Evolutionary conservation across 2,797 vertebrate genomes (phyloP), one percentile per base, ranked within the genome.

Genomic region (Clarias platycephalus): DNA sequence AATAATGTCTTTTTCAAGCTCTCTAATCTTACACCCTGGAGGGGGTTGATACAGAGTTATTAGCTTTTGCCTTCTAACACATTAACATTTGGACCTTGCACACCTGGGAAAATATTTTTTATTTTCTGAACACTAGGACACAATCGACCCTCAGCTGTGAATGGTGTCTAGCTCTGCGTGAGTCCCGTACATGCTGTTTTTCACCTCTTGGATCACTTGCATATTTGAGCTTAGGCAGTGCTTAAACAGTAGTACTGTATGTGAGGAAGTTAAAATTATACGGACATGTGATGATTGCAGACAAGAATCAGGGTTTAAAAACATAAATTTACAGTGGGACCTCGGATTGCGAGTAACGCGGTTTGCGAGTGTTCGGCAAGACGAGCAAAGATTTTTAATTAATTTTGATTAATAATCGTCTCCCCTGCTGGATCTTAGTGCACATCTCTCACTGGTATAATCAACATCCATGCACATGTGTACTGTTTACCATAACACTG

Each of bases 81-180:
- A 0, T 4, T 74, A 26, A 28, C 2, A n/a, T 40, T 62, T 84
- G 44, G 28, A 26, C n/a, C 49, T 44, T 84, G 49, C 24, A 62
- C 34, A 22, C 22, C 2, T 18, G 20, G 40, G 15, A 26, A 12
- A 78, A 26, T 44, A 0, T 37, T 78, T 55, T 71, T 12, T 84
- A 44, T 70, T 84, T 84, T 84, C 24, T 79, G 24, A 71, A 55
- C n/a, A 31, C n/a, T 63, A 64, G 15, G 34, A 67, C 16, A 55
- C 53, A 3, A 3, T 60, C 62, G 34, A 49, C 66, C 58, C 26
- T 20, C 37, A 63, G 24, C 44, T 70, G 53, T 28, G 24, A 60
- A 79, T 1, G 4, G n/a, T 53, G 24, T 62, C 0, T 13, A 31
- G 72, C 71, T 76, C 76, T n/a, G 34, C 18, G 20, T 44, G 58